Base-by-base conservation (phyloP, 2,113 vertebrate species). In the Accipiter virgatus region DNA sequence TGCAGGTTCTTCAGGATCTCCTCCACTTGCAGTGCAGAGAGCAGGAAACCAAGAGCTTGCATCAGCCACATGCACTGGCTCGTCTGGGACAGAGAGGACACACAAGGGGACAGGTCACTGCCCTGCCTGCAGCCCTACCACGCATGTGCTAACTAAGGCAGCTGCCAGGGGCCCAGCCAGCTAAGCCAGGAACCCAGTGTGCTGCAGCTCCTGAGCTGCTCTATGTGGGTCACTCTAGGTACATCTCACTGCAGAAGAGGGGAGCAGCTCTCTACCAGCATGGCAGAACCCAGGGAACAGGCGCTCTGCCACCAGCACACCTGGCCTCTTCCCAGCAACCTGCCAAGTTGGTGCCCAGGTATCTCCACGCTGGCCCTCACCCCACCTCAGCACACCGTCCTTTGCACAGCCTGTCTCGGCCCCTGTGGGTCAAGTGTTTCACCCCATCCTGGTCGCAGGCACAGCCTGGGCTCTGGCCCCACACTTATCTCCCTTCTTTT, bases 51-150 rank as follows among this genome's bases (percentile, higher is more conserved):
- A 68, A 99, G 98, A 12, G 99, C 99, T 97, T 99, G 99, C 99
- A 99, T 99, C 97, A 99, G 98, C 99, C 99, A 99, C 99, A 99
- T 99, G 92, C 99, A 99, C 97, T 99, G 99, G 97, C 99, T 99
- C 3, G 99, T 99, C 99, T 99, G 97, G 56, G 74, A 77, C 40
- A 82, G 77, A 96, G 71, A 79, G 81, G 88, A 93, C 95, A 97
- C 66, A 95, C 38, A 61, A 62, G 11, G 8, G 26, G 86, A 96
- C 67, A 97, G 9, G 77, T 97, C 71, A 96, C 5, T 45, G 42
- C 56, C 43, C 58, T 55, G 65, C 48, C 63, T 55, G 27, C n/a
- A 72, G 40, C 43, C 50, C n/a, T 29, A 34, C 17, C 13, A 4
- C 34, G 62, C 22, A 47, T 29, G 3, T 43, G 16, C 48, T 34